These are phyloP conservation scores for Calycopis cecrops DNA, from an alignment of 1,140 invertebrate species.

Conservation along the genomic window DNA sequence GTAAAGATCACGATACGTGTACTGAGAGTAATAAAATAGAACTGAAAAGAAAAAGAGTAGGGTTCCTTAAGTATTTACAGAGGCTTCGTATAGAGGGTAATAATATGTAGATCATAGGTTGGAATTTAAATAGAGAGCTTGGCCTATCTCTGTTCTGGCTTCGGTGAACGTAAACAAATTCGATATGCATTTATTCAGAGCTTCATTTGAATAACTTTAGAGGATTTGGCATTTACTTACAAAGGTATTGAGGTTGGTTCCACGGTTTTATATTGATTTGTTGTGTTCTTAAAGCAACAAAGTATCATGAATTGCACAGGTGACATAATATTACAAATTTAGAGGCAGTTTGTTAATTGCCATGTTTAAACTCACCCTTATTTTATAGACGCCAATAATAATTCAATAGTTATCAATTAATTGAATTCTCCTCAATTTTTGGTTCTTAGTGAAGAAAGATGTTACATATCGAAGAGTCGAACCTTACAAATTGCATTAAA, in stretches of 20 bases:
- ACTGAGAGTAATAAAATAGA: not conserved
- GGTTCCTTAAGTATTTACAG: conserved; percentile 19
- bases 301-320: too few species aligned
- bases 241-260: not conserved
- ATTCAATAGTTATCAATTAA: too few species aligned
- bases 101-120: conserved; percentile 47
- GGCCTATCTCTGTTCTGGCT: conserved; percentile 34
- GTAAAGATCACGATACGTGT: too few species aligned
- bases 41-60: conserved; percentile 14
- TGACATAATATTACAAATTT: too few species aligned
- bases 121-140: conserved; percentile 50
- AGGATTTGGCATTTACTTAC: not conserved
- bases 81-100: conserved; percentile 25
- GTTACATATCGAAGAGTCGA: too few species aligned
- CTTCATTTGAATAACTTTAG: conserved; percentile 52
- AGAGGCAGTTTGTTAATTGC: too few species aligned
- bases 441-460: too few species aligned
- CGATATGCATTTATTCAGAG: conserved; percentile 55
- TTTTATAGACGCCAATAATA: too few species aligned
- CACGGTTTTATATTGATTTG: not conserved
- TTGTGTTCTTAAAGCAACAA: not conserved
- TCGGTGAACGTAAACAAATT: conserved; percentile 51
- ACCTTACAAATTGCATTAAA: too few species aligned
- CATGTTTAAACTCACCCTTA: too few species aligned
- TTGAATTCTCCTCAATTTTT: too few species aligned